Base-by-base conservation (phyloP, 2,113 vertebrate genomes). In the Catharus fuscescens region DNA sequence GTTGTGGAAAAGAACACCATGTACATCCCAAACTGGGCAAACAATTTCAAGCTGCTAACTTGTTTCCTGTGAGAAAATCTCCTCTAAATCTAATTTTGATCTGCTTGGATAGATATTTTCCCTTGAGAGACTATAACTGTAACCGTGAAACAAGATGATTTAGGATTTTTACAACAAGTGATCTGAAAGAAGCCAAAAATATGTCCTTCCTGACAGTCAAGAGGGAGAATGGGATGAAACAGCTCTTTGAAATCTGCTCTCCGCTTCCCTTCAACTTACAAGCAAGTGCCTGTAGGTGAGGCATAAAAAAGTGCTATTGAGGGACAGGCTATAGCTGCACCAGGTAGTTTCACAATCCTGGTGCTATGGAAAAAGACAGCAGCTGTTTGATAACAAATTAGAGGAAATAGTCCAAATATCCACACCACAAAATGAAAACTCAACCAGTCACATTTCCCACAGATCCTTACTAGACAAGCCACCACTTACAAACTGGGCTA, bases 21-120 rank as follows among this genome's bases (percentile, higher is more conserved):
- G 6, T 57, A 82, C 45, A 52, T 82, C 56, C 88, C 66, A 92
- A 93, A 96, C 25, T 56, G 16, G 45, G 74, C 73, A 78, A 94
- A 77, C 10, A 57, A 92, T 50, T 87, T 87, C 53, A 90, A 92
- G 57, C 69, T 88, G 23, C 60, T 83, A 84, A 74, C 44, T 90
- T 92, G n/a, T 66, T 94, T 95, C 70, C 90, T 91, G 83, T 94
- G 92, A 96, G 77, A 96, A 96, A 84, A 87, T 60, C 24, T 67
- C 38, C 48, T 80, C 38, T 81, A 92, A 86, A 85, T 62, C 32
- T 54, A 65, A 65, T 89, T 84, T 80, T 45, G 21, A 93, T 91
- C 80, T 91, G 54, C 89, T 84, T 74, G 38, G 50, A 86, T 91
- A 88, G 40, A 92, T 38, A 20, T 64, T 77, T 92, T 95, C 80